Base-by-base conservation (phyloP, 2,113 vertebrate species). In the Myrmophylax atrothorax region DNA sequence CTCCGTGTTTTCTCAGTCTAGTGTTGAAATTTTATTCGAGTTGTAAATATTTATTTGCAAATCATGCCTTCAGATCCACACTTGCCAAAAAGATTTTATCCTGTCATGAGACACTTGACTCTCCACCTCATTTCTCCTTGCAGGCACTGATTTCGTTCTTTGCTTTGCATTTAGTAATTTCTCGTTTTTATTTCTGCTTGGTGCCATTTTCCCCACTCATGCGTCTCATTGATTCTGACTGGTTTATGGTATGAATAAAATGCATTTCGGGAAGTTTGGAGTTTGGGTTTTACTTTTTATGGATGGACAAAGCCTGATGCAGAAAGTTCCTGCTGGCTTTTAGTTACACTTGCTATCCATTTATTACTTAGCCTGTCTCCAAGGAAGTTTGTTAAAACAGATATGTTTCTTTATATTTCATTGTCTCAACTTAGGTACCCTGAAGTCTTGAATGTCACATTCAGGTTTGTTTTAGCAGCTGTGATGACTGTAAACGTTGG, bases 21-120 rank as follows among this genome's bases (percentile, higher is more conserved):
- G 84, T 84, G 89, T 79, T 95, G 91, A 94, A 89, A 92, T 92
- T 93, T 91, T 87, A 75, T 87, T 92, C 3, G 2, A 50, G 37
- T 75, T 94, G 87, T 94, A 96, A 94, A 93, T 92, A 95, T 91
- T 92, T 94, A 87, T 94, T 96, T 94, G 91, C 94, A 91, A 75
- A 56, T 81, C 80, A 23, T 93, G 37, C 91, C 81, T 87, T 81
- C 53, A 73, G 73, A 81, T 64, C 66, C 40, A 52, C 62, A 26
- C 76, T 89, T 91, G 93, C 94, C 94, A 87, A 72, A 60, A 74
- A 84, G 73, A 92, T 96, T 90, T 94, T 91, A 78, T 81, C 73
- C 87, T 92, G 68, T 89, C 73, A 44, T 49, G 66, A 91, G 89
- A 55, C 88, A 49, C 70, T 92, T 87, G 86, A 40, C 47, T 81